phyloP scores from a whole-genome alignment of 1,140 invertebrate species.

The Penaeus indicus region DNA sequence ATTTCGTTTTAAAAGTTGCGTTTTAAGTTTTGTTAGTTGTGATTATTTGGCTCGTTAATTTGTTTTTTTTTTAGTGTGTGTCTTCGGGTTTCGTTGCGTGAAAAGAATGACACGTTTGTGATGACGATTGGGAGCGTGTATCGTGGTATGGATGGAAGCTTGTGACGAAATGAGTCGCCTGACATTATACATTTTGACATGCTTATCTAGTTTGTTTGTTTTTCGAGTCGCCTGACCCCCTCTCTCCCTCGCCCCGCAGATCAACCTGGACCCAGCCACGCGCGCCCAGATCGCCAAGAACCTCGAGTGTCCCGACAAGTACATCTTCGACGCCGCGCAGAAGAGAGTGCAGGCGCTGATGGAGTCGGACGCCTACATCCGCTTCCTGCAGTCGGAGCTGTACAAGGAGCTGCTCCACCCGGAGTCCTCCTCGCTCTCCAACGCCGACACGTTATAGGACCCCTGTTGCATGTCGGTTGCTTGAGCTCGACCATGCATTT shows the following conservation, averaged over 20 bases:
- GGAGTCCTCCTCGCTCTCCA: constrained; percentile 57
- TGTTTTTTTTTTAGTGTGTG: too few species aligned
- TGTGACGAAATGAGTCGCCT: too few species aligned
- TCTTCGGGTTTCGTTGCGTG: too few species aligned
- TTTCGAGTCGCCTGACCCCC: not conserved
- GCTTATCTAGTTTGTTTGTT: too few species aligned
- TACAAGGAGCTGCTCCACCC: constrained; percentile 72
- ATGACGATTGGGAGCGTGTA: too few species aligned
- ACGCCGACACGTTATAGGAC: constrained; percentile 58
- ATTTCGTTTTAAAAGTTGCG: too few species aligned
- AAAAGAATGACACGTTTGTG: too few species aligned
- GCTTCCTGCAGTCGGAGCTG: constrained; percentile 74
- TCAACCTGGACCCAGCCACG: constrained; percentile 75
- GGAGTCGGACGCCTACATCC: constrained; percentile 75
- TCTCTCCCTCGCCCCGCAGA: constrained; percentile 69
- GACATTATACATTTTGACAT: not conserved
- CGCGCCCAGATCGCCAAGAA: constrained; percentile 70
- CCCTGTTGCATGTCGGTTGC: not conserved
- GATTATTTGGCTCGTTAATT: too few species aligned
- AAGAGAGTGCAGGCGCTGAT: constrained; percentile 74
- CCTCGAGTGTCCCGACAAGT: constrained; percentile 70
- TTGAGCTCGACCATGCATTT: too few species aligned
- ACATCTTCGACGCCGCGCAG: constrained; percentile 75
- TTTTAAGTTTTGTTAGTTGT: too few species aligned
- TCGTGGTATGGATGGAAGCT: too few species aligned